Percentiles rank a stretch among this genome's conserved stretches.
Evolutionary conservation across 2,113 vertebrate genomes (phyloP).

Genomic region (Gila orcuttii): DNA sequence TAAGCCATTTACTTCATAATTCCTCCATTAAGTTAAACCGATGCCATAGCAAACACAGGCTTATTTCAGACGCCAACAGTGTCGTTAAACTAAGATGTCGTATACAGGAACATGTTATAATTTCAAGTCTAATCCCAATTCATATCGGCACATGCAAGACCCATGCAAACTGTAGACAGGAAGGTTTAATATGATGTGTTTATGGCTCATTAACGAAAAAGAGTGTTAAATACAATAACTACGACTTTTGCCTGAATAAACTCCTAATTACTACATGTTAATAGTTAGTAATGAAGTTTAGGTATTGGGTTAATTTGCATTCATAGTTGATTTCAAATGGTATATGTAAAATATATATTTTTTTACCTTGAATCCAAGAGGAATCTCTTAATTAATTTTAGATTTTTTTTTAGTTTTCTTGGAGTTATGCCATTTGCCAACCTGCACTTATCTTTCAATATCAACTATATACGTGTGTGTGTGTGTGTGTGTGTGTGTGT

Average conservation of each 20-base stretch:
- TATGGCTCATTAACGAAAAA: neutral
- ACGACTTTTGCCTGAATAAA: too few relatives aligned
- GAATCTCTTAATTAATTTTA: neutral
- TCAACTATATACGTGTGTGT: too few relatives aligned
- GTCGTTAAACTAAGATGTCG: conserved; percentile 2
- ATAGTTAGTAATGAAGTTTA: too few relatives aligned
- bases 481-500: too few relatives aligned
- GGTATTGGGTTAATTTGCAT: neutral
- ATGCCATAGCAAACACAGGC: conserved; percentile 48
- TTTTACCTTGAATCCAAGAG: neutral
- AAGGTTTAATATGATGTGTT: neutral
- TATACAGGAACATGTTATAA: conserved; percentile 13
- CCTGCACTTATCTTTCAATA: too few relatives aligned
- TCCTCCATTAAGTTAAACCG: conserved; percentile 24
- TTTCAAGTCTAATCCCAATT: neutral
- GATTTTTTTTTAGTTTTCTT: neutral
- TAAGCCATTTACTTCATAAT: conserved; percentile 22
- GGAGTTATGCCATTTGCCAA: neutral
- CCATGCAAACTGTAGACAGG: neutral
- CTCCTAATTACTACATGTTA: too few relatives aligned
- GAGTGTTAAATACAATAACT: too few relatives aligned
- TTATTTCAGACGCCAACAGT: conserved; percentile 34
- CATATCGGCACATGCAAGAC: neutral
- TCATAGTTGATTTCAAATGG: neutral
- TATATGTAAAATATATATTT: neutral